These are phyloP conservation scores for Eristalis arbustorum DNA, from an alignment of 2,888 invertebrate genomes.

Conservation along the genomic window DNA sequence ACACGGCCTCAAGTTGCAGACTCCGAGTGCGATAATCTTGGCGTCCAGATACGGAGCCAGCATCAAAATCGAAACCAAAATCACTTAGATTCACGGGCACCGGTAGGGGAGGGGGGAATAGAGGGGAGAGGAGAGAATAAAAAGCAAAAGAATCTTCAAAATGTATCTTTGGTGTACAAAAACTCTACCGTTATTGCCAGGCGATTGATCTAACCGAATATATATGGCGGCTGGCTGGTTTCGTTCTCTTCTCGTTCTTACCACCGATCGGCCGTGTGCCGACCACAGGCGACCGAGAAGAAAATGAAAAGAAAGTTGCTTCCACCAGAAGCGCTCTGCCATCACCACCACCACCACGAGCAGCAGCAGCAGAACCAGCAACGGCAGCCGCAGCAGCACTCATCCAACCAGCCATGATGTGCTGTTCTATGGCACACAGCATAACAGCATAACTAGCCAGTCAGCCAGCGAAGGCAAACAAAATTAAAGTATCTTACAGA, in stretches of 20 bases:
- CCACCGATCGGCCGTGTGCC: not conserved
- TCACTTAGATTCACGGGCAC: constrained; percentile 27
- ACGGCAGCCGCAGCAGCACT: not conserved
- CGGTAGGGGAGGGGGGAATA: not conserved
- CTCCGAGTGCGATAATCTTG: constrained; percentile 12
- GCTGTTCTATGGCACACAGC: constrained; percentile 43
- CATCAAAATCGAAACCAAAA: constrained; percentile 60
- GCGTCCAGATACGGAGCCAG: not conserved
- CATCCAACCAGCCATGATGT: not conserved
- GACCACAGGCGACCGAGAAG: constrained; percentile 28
- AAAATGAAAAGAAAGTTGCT: constrained; percentile 69
- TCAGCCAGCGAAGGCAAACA: constrained; percentile 47
- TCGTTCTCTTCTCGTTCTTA: constrained; percentile 31
- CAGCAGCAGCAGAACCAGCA: not conserved
- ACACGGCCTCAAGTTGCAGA: not conserved
- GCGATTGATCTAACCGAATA: constrained; percentile 60
- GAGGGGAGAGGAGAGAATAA: not conserved
- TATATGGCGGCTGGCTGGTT: constrained; percentile 12
- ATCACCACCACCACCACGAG: constrained; percentile 3
- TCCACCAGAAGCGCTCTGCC: constrained; percentile 50
- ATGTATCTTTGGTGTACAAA: constrained; percentile 41
- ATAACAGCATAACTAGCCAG: constrained; percentile 30
- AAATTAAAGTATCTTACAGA: constrained; percentile 63
- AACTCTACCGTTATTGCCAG: constrained; percentile 64
- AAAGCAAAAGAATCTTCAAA: constrained; percentile 14